Percentiles rank a stretch among this genome's conserved stretches.
phyloP scores from a whole-genome alignment of 2,888 invertebrate species.

The Vesta saturnalis region DNA sequence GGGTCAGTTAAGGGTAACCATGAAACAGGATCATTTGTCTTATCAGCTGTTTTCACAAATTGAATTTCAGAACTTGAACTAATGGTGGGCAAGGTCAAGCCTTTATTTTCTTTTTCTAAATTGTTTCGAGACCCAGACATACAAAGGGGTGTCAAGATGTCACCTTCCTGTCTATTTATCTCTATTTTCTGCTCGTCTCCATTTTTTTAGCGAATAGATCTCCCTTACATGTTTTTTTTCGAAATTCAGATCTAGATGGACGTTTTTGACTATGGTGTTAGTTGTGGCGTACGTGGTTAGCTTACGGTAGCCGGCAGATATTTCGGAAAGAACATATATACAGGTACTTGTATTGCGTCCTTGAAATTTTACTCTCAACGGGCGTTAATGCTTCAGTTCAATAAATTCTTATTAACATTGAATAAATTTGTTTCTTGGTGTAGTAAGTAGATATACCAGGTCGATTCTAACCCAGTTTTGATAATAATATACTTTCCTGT shows the following conservation, averaged over 20 bases:
- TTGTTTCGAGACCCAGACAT: not conserved
- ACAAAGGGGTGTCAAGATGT: no score
- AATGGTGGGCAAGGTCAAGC: not conserved
- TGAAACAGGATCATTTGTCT: not conserved
- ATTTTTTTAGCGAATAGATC: not conserved
- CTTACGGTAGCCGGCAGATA: not conserved
- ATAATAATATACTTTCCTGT: no score
- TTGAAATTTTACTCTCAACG: no score
- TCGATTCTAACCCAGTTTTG: no score
- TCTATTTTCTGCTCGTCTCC: not conserved
- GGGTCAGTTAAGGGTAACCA: not conserved
- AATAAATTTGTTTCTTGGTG: no score
- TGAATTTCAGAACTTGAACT: constrained; percentile 1
- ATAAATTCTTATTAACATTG: no score
- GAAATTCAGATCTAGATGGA: not conserved
- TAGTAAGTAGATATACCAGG: no score
- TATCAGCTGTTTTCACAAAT: not conserved
- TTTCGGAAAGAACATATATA: constrained; percentile 2
- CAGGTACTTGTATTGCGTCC: no score
- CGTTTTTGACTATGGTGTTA: not conserved
- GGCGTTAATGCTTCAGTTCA: no score
- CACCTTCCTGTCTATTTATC: not conserved
- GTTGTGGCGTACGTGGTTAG: not conserved
- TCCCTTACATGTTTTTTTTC: not conserved
- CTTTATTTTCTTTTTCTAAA: not conserved